Evolutionary conservation across 2,113 vertebrate genomes (phyloP), one percentile per base, ranked within the genome.

Genomic region (Xenotilapia flavipinnis): DNA sequence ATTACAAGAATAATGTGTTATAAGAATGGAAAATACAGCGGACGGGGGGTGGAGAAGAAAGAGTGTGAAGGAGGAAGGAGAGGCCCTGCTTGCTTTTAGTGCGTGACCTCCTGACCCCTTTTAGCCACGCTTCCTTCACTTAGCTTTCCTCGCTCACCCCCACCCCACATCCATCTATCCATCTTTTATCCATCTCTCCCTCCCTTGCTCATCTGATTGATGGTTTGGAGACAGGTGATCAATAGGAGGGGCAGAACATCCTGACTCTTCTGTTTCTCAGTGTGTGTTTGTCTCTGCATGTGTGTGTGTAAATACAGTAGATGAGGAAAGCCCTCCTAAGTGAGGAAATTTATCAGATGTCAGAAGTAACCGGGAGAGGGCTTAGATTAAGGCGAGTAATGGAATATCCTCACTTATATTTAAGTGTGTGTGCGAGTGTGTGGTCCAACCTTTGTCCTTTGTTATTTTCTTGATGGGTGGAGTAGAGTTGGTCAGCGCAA

Each of bases 401-500:
- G 81, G 89, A 93, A 84, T 81, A 85, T 90, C 65, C 40, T 73
- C 68, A 80, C 75, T 90, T 83, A 54, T 87, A 56, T 82, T 53
- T 84, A 83, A 82, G 82, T 81, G 45, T 65, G 68, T 17, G 36
- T 65, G 42, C 47, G 81, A 85, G 75, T 83, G 84, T 83, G 75
- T 58, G 85, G 87, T 83, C 93, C 81, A 86, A 98, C 98, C 97
- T 98, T 98, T 98, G 91, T 98, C 97, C 89, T 97, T 98, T 81
- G 96, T 96, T 80, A 97, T 95, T 94, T 97, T 98, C 96, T 98
- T 98, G 94, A 97, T 95, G 91, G 94, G 96, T 82, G 96, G 97
- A 87, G 97, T 96, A 68, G 93, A 96, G 91, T 93, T 92, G 90
- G 92, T 93, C 94, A 98, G 93, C 17, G 96, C 90, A 51, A 94